phyloP scores from a whole-genome alignment of 2,113 vertebrate genomes.

The Nannospalax galili region DNA sequence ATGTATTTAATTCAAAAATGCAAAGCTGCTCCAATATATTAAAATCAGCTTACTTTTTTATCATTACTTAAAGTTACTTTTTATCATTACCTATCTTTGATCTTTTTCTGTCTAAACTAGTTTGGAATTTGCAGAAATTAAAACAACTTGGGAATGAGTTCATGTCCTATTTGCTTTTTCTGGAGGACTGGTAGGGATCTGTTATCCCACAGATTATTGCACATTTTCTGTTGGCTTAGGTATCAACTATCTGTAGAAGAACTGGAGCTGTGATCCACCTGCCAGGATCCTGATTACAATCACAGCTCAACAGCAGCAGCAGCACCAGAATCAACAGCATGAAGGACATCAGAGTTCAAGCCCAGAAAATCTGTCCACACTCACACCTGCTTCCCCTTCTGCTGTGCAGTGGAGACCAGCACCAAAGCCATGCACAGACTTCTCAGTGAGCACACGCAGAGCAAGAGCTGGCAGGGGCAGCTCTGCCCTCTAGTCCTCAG shows the following conservation, averaged over 20 bases:
- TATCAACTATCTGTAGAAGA: slow-evolving; percentile 64
- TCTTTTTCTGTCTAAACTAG: background rate
- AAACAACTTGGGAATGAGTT: background rate
- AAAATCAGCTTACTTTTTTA: background rate
- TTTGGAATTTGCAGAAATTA: slow-evolving; percentile 42
- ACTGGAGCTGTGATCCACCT: slow-evolving; percentile 50
- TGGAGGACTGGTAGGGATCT: background rate
- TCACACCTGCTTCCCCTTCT: background rate
- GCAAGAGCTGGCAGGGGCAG: background rate
- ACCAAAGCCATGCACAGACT: background rate
- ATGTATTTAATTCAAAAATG: background rate
- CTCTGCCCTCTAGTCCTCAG: background rate
- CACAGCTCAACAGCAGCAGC: background rate
- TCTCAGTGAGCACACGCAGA: background rate
- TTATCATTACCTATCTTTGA: slow-evolving; percentile 32
- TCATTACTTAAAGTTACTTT: slow-evolving; percentile 40
- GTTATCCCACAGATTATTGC: slow-evolving; percentile 58
- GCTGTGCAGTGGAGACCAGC: background rate
- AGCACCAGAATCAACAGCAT: slow-evolving; percentile 40
- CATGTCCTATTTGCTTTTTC: slow-evolving; percentile 32
- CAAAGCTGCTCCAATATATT: background rate
- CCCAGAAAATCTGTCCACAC: slow-evolving; percentile 22
- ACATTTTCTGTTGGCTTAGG: slow-evolving; percentile 28
- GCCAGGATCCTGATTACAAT: background rate
- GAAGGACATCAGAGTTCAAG: background rate